Conservation (phyloP, 2,888 invertebrate species). For the Trypoxylon attenuatum region DNA sequence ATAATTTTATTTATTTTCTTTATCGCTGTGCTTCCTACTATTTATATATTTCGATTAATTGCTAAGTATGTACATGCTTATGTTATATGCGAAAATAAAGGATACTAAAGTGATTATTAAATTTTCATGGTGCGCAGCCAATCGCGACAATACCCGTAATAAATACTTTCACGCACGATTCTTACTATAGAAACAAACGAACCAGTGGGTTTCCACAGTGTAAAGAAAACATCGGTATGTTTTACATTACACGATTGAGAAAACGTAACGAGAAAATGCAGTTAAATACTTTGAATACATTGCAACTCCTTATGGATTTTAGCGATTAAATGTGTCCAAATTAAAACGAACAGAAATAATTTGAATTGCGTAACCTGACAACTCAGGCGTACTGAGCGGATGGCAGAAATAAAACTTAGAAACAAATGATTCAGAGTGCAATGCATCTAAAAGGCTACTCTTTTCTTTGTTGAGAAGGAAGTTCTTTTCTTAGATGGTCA, state of each 20-base stretch:
- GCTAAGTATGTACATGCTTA: background rate
- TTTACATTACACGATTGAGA: background rate
- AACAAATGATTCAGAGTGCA: no score
- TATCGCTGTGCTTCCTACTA: background rate
- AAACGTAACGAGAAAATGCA: background rate
- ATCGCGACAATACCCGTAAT: background rate
- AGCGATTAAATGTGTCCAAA: constrained; percentile 20
- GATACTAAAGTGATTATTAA: background rate
- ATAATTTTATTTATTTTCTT: background rate
- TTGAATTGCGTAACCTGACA: constrained; percentile 21
- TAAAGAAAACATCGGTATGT: background rate
- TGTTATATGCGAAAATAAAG: background rate
- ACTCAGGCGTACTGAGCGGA: no score
- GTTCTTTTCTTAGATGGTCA: no score
- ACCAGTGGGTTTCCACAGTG: background rate
- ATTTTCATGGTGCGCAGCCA: background rate
- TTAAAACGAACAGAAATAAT: constrained; percentile 34
- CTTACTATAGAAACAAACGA: no score
- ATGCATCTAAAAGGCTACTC: no score
- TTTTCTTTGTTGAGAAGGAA: no score
- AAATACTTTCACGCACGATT: background rate
- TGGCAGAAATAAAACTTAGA: no score
- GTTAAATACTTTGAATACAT: constrained; percentile 18
- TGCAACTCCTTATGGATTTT: constrained; percentile 32
- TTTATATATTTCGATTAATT: background rate